A percentile compares a stretch with the other conserved stretches of the same genome.
These are phyloP conservation scores for Pristiophorus japonicus DNA, from an alignment of 2,113 vertebrate genomes.

Conservation along the genomic window DNA sequence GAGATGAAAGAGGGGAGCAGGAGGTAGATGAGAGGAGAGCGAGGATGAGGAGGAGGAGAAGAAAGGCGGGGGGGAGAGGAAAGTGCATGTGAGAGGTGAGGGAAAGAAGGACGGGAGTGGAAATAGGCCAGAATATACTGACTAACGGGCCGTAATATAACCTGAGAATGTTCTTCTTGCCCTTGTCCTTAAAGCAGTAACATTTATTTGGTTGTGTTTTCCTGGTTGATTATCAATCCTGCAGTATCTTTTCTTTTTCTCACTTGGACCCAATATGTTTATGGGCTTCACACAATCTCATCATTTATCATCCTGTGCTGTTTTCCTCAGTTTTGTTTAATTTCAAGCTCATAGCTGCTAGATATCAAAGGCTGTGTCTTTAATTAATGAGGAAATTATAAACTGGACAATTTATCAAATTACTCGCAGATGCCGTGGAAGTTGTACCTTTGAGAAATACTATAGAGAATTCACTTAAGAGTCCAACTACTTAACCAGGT, in stretches of 20 bases:
- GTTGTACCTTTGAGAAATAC: neutral
- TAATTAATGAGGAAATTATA: neutral
- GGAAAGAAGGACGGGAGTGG: neutral
- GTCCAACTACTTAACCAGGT: neutral
- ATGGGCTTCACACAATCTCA: slow-evolving; percentile 63
- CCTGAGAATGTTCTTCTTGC: neutral
- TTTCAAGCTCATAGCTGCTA: neutral
- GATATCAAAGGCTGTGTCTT: neutral
- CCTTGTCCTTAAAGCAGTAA: neutral
- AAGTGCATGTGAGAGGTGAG: accelerated
- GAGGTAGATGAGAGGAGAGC: accelerated
- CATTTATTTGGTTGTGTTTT: neutral
- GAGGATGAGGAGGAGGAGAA: accelerated
- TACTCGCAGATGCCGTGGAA: neutral
- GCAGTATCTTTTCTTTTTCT: neutral
- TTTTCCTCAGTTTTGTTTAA: slow-evolving; percentile 78
- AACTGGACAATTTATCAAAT: neutral
- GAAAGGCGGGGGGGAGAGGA: neutral
- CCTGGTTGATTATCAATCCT: neutral
- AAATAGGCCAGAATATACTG: neutral
- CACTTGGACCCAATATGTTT: slow-evolving; percentile 58
- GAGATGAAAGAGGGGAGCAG: accelerated
- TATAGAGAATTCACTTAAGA: neutral
- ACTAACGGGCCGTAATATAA: neutral
- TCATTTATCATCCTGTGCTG: slow-evolving; percentile 77